phyloP scores from a whole-genome alignment of 1,140 invertebrate species.

The Drosophila erecta region DNA sequence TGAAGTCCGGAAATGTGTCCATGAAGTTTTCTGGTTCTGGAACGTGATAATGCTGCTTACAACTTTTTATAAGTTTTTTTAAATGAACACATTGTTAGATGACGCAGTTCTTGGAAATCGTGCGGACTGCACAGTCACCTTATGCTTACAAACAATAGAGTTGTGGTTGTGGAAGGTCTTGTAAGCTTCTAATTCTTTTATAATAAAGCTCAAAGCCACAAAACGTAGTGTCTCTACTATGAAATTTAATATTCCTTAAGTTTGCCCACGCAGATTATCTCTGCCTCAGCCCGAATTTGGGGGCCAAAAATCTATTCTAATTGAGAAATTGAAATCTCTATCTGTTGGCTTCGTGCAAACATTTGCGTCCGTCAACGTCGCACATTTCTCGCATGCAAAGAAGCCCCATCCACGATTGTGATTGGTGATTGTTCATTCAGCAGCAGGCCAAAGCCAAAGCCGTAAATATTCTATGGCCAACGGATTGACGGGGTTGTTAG shows the following conservation, averaged over 20 bases:
- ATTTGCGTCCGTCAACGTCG: constrained; percentile 35
- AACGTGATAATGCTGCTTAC: constrained; percentile 18
- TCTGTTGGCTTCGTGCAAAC: constrained; percentile 37
- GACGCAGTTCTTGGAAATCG: constrained; percentile 1
- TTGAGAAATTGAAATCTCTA: constrained; percentile 56
- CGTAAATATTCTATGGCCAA: constrained; percentile 46
- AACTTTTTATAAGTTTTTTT: constrained; percentile 30
- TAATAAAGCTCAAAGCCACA: not conserved
- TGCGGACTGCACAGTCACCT: not conserved
- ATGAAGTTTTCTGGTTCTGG: constrained; percentile 13
- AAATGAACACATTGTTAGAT: constrained; percentile 13
- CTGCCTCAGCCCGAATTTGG: constrained; percentile 6
- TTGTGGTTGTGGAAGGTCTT: not conserved
- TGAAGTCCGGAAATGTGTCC: constrained; percentile 18
- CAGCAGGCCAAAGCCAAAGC: constrained; percentile 11
- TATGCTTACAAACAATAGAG: constrained; percentile 34
- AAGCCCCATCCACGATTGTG: constrained; percentile 28
- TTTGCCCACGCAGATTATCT: constrained; percentile 15
- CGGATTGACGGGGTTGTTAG: constrained; percentile 39
- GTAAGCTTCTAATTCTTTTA: not conserved
- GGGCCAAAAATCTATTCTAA: constrained; percentile 27
- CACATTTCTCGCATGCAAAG: constrained; percentile 47
- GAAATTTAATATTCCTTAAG: constrained; percentile 31
- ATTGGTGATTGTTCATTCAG: constrained; percentile 31
- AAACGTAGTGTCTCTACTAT: constrained; percentile 8